These are phyloP conservation scores for Catocala fraxini DNA, from an alignment of 2,888 invertebrate genomes.

Conservation along the genomic window DNA sequence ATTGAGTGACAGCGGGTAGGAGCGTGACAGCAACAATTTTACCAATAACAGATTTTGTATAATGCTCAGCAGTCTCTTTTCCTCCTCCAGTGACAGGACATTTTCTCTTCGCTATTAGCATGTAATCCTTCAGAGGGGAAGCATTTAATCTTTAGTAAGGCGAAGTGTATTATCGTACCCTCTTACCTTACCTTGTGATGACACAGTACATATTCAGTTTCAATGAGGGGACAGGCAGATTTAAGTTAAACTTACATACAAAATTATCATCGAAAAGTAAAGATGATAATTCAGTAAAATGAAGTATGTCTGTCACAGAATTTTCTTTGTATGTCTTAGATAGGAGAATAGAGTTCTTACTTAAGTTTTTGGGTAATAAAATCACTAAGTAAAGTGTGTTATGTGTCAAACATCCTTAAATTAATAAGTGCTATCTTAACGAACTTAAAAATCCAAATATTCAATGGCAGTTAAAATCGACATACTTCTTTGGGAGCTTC, in stretches of 20 bases:
- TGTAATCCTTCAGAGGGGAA: slow-evolving; percentile 15
- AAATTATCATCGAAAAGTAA: too few relatives aligned
- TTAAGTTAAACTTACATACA: background rate
- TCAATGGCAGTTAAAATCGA: too few relatives aligned
- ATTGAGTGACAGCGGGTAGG: background rate
- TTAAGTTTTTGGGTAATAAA: too few relatives aligned
- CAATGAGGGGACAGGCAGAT: slow-evolving; percentile 6
- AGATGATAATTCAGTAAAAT: too few relatives aligned
- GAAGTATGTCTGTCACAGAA: too few relatives aligned
- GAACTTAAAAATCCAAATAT: too few relatives aligned
- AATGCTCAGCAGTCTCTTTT: background rate
- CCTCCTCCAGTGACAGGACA: slow-evolving; percentile 9
- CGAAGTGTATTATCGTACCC: slow-evolving; percentile 14
- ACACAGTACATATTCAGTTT: slow-evolving; percentile 13
- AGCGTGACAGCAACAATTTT: background rate
- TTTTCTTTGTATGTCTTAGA: too few relatives aligned
- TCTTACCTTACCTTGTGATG: slow-evolving; percentile 6
- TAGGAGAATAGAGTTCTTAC: too few relatives aligned
- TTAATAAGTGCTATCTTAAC: too few relatives aligned
- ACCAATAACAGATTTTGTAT: background rate
- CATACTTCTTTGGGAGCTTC: too few relatives aligned
- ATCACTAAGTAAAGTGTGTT: too few relatives aligned
- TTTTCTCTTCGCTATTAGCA: slow-evolving; percentile 13
- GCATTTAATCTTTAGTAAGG: slow-evolving; percentile 15
- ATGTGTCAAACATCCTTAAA: too few relatives aligned